Evolutionary conservation across 2,888 invertebrate species (phyloP).

Genomic region (Hanleya hanleyi): DNA sequence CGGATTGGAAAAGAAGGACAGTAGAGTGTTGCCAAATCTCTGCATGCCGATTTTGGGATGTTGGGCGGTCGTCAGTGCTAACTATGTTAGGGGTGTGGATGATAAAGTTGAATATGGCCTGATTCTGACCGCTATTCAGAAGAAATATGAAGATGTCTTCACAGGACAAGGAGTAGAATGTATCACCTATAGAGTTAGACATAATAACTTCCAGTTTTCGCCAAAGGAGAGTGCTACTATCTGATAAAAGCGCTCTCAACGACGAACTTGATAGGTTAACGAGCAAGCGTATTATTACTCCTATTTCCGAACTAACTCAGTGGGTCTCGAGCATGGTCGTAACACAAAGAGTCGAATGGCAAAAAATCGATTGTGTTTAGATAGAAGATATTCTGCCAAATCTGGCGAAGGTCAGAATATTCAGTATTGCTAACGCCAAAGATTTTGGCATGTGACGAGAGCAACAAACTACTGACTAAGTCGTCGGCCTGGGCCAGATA

Average conservation of each 20-base stretch:
- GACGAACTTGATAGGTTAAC: not conserved
- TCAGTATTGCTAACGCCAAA: conserved; percentile 18
- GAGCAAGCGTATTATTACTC: conserved; percentile 14
- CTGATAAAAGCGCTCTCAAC: not conserved
- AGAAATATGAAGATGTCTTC: conserved; percentile 17
- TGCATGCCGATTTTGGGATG: conserved; percentile 17
- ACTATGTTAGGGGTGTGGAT: not conserved
- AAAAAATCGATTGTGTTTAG: conserved; percentile 31
- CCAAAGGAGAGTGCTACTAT: not conserved
- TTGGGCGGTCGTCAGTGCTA: conserved; percentile 16
- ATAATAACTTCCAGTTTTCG: not conserved
- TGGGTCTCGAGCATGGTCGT: conserved; percentile 37
- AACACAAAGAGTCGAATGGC: conserved; percentile 10
- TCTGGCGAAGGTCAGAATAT: not conserved
- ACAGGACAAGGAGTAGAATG: not conserved
- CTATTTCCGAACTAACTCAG: conserved; percentile 28
- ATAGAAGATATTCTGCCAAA: conserved; percentile 26
- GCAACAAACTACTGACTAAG: conserved; percentile 34
- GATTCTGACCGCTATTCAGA: not conserved
- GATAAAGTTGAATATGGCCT: not conserved
- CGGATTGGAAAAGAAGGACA: conserved; percentile 19
- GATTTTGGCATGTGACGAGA: conserved; percentile 24
- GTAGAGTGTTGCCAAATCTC: conserved; percentile 10
- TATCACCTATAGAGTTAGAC: not conserved
- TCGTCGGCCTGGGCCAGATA: conserved; percentile 41